phyloP scores from a whole-genome alignment of 2,113 vertebrate genomes.

The Erythrocebus patas region DNA sequence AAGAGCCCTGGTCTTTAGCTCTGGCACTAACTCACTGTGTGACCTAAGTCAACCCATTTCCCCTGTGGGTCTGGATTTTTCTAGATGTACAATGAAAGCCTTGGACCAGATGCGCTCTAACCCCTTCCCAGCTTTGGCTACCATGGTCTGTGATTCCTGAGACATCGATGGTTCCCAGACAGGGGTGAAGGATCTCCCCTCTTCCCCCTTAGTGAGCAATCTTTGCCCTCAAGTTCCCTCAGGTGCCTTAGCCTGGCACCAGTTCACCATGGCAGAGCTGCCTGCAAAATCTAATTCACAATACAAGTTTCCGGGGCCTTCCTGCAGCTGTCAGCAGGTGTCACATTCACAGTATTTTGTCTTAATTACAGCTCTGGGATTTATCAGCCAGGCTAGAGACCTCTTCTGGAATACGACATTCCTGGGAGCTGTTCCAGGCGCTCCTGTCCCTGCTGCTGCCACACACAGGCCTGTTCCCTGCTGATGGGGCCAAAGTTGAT shows the following conservation, averaged over 20 bases:
- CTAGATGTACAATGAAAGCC: neutral
- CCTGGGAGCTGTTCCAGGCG: neutral
- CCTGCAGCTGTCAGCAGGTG: slow-evolving; percentile 53
- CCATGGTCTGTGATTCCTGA: neutral
- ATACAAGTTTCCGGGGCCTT: slow-evolving; percentile 39
- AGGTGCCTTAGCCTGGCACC: neutral
- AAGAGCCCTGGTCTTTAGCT: neutral
- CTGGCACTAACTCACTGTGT: neutral
- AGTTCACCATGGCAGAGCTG: neutral
- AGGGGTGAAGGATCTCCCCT: neutral
- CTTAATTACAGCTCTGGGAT: slow-evolving; percentile 61
- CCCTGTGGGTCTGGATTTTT: neutral
- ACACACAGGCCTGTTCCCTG: neutral
- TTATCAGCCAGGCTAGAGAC: slow-evolving; percentile 41
- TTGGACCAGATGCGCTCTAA: neutral
- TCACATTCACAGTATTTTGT: slow-evolving; percentile 44
- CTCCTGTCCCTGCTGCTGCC: neutral
- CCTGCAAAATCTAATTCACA: slow-evolving; percentile 30
- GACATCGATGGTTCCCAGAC: neutral
- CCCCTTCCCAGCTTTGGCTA: neutral
- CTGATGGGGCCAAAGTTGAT: fast-evolving
- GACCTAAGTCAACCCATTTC: neutral
- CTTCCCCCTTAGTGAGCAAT: neutral
- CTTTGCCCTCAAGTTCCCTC: neutral
- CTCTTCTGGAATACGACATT: slow-evolving; percentile 13